Evolutionary conservation across 2,113 vertebrate genomes (phyloP).

Genomic region (Baryphthengus martii): DNA sequence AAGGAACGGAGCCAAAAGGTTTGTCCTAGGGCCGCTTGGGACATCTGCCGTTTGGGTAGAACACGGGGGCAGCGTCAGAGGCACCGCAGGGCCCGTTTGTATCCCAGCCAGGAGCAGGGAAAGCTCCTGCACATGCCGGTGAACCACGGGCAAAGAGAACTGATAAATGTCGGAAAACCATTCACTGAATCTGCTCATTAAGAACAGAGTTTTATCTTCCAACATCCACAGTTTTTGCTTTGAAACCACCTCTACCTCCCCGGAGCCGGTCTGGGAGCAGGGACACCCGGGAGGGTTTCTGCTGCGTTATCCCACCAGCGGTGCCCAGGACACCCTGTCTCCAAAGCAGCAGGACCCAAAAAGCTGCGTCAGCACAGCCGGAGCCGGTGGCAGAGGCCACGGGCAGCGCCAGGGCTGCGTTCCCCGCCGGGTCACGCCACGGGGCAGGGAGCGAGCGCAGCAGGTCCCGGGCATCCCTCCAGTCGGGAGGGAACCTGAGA

Average conservation of each 20-base stretch:
- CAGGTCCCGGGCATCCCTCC: not conserved
- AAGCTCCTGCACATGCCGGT: rapidly evolving
- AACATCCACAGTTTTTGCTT: too few species aligned
- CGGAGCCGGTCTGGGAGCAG: rapidly evolving
- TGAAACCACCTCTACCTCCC: not conserved
- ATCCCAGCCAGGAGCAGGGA: not conserved
- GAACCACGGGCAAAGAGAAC: too few species aligned
- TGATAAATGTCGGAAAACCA: too few species aligned
- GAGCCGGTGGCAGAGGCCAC: not conserved
- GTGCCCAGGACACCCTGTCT: not conserved
- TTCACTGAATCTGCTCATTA: too few species aligned
- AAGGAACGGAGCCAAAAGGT: not conserved
- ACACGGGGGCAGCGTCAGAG: rapidly evolving
- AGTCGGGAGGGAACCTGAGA: not conserved
- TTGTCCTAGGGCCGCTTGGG: not conserved
- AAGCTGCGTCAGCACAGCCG: not conserved
- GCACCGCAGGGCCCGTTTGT: rapidly evolving
- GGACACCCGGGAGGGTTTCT: not conserved
- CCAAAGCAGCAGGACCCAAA: not conserved
- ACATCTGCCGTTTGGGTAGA: not conserved
- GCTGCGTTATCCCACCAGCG: rapidly evolving
- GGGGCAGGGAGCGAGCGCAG: not conserved
- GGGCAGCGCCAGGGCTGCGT: not conserved
- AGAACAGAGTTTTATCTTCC: too few species aligned
- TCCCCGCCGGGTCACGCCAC: not conserved